A percentile compares a stretch with the other conserved stretches of the same genome.
Conservation (phyloP, 2,888 invertebrate genomes). For the Oligia latruncula region DNA sequence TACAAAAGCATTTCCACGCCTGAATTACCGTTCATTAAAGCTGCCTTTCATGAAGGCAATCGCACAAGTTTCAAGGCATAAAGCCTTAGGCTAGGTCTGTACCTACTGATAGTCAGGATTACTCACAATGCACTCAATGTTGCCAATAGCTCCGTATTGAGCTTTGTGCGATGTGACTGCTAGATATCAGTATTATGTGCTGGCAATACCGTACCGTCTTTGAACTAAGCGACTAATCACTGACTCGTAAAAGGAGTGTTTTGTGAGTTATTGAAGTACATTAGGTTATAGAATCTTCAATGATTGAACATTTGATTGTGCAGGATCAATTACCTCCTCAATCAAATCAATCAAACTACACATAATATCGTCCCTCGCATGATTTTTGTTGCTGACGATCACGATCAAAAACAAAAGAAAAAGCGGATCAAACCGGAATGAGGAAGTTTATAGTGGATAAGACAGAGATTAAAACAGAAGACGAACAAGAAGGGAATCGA, state of each 20-base stretch:
- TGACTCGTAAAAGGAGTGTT: neutral
- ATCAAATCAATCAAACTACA: neutral
- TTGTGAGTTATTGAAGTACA: neutral
- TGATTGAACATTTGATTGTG: neutral
- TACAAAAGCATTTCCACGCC: neutral
- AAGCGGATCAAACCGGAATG: too few relatives aligned
- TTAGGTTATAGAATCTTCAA: neutral
- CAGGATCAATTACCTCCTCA: neutral
- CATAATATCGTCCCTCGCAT: too few relatives aligned
- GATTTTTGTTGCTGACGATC: too few relatives aligned
- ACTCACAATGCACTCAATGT: conserved; percentile 41
- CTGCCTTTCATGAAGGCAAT: conserved; percentile 9
- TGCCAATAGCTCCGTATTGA: conserved; percentile 30
- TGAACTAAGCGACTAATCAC: conserved; percentile 12
- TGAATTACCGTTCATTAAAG: neutral
- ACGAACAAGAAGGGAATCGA: too few relatives aligned
- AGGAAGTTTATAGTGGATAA: too few relatives aligned
- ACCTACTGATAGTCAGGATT: conserved; percentile 10
- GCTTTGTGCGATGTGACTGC: conserved; percentile 39
- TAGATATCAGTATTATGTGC: conserved; percentile 32
- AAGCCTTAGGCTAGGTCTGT: neutral
- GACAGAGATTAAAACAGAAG: too few relatives aligned
- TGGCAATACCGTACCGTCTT: conserved; percentile 17
- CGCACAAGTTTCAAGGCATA: conserved; percentile 18
- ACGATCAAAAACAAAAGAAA: too few relatives aligned